These are phyloP conservation scores for Reticulitermes lucifugus DNA, from an alignment of 2,888 invertebrate genomes.

Conservation along the genomic window DNA sequence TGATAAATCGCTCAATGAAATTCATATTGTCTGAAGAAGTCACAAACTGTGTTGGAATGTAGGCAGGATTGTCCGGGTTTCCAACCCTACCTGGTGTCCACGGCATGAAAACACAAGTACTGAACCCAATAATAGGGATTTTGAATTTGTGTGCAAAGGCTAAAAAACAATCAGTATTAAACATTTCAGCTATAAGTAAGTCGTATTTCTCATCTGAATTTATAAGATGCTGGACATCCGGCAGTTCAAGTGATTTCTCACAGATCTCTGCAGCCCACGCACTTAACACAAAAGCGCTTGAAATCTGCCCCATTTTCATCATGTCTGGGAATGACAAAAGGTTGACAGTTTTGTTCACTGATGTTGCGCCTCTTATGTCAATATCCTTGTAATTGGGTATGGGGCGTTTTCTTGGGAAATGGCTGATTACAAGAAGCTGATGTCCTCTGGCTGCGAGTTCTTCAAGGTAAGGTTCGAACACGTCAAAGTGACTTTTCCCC, in stretches of 20 bases:
- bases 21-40: constrained; percentile 56
- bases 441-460: constrained; percentile 67
- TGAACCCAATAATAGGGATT: constrained; percentile 52
- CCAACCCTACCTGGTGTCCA: constrained; percentile 52
- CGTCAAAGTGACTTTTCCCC: constrained; percentile 66
- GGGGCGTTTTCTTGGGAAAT: constrained; percentile 61
- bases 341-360: constrained; percentile 29
- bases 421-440: constrained; percentile 67
- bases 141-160: constrained; percentile 55
- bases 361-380: constrained; percentile 29
- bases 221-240: constrained; percentile 28
- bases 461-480: constrained; percentile 63
- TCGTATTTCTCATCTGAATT: constrained; percentile 52
- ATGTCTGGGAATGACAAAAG: not conserved
- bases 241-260: constrained; percentile 7
- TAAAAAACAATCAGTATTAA: constrained; percentile 57
- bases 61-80: constrained; percentile 55
- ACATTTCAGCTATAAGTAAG: constrained; percentile 56
- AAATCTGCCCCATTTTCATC: not conserved
- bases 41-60: constrained; percentile 56
- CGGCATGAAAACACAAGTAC: constrained; percentile 51
- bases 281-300: constrained; percentile 21
- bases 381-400: constrained; percentile 61
- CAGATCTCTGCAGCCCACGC: constrained; percentile 13
- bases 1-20: constrained; percentile 56